Conservation (phyloP, 2,888 invertebrate genomes). For the Euzetes globulus region DNA sequence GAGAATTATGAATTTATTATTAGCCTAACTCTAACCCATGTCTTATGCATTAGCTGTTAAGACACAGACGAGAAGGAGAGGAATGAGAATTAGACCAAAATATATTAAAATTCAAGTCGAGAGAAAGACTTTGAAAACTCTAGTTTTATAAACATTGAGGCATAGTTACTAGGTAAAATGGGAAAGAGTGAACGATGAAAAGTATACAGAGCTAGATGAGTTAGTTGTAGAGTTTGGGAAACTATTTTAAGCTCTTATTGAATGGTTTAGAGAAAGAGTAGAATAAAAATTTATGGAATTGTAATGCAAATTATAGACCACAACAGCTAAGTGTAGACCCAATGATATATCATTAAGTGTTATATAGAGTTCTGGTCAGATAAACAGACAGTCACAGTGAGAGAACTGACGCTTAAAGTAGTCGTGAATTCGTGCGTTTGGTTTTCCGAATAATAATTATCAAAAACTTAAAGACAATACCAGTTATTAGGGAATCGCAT, state of each 20-base stretch:
- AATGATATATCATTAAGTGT: constrained; percentile 4
- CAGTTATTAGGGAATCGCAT: constrained; percentile 17
- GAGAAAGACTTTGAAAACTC: no score
- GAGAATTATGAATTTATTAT: constrained; percentile 25
- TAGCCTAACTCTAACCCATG: background rate
- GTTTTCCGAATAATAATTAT: constrained; percentile 3
- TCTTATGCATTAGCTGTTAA: background rate
- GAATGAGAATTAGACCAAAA: background rate
- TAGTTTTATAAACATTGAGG: no score
- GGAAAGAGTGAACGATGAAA: background rate
- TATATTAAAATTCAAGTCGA: background rate
- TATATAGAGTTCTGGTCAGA: constrained; percentile 7
- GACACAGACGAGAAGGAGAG: constrained; percentile 11
- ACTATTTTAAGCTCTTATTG: background rate
- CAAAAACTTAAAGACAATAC: constrained; percentile 16
- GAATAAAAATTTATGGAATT: constrained; percentile 4
- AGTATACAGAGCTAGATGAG: no score
- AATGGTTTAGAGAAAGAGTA: background rate
- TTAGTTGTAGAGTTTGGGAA: no score
- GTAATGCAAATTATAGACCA: constrained; percentile 19
- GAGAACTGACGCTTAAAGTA: background rate
- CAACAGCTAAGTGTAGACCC: background rate
- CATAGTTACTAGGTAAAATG: background rate
- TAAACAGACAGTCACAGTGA: background rate
- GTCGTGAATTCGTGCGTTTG: background rate